Conservation (phyloP, 2,113 vertebrate genomes). For the Pleuronectes platessa region DNA sequence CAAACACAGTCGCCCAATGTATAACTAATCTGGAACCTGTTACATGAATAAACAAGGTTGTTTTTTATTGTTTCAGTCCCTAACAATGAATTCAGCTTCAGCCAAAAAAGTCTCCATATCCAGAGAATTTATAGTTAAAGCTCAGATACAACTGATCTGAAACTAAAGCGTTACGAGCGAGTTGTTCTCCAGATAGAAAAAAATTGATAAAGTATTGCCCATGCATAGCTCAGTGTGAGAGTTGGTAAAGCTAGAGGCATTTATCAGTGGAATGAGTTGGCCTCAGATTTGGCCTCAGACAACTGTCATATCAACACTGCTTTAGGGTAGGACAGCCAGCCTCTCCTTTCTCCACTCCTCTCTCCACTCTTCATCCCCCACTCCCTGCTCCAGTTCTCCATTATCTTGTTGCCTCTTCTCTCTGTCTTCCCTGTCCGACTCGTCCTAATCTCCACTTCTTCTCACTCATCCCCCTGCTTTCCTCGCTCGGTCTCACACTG, state of each 20-base stretch:
- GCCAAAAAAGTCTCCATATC: conserved; percentile 29
- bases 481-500: conserved; percentile 33
- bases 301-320: conserved; percentile 64
- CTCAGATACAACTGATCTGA: conserved; percentile 42
- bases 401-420: conserved; percentile 55
- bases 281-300: conserved; percentile 68
- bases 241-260: conserved; percentile 67
- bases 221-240: conserved; percentile 57
- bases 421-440: conserved; percentile 48
- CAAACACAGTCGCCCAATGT: background rate
- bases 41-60: background rate
- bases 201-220: conserved; percentile 13
- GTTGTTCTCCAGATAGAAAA: conserved; percentile 15
- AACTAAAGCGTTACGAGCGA: conserved; percentile 33
- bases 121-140: conserved; percentile 15
- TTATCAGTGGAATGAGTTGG: conserved; percentile 71
- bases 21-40: background rate
- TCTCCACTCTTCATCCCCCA: conserved; percentile 12
- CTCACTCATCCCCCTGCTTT: conserved; percentile 52
- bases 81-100: conserved; percentile 14
- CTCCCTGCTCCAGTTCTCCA: conserved; percentile 55
- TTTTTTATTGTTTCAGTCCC: background rate
- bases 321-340: conserved; percentile 58
- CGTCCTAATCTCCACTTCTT: conserved; percentile 52
- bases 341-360: conserved; percentile 21